Evolutionary conservation across 2,797 vertebrate species (phyloP).

Genomic region (Phrynocephalus forsythii): DNA sequence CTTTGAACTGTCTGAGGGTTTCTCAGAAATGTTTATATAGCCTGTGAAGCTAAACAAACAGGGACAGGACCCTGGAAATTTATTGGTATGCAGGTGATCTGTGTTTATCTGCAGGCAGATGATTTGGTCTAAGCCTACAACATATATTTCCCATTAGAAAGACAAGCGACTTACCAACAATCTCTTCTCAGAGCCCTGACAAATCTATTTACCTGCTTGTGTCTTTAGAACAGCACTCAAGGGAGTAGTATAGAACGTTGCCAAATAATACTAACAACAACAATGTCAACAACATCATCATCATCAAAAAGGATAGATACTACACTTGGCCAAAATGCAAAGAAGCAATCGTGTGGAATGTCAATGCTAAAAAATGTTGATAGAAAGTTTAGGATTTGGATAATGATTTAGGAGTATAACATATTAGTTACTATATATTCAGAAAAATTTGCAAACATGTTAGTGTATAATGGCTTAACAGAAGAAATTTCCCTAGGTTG

Average conservation of each 20-base stretch:
- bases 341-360: no score
- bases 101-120: constrained; percentile 5
- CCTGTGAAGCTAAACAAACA: fast-evolving
- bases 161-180: constrained; percentile 8
- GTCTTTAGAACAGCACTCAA: not conserved
- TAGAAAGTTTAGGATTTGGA: no score
- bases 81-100: constrained; percentile 1
- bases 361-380: no score
- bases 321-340: no score
- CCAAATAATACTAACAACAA: not conserved
- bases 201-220: not conserved
- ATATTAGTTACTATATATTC: no score
- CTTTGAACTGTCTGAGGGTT: constrained; percentile 11
- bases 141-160: constrained; percentile 19
- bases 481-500: no score
- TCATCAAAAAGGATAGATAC: not conserved
- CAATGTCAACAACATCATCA: no score
- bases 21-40: not conserved
- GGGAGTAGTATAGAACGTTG: not conserved
- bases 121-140: not conserved
- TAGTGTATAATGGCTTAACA: no score
- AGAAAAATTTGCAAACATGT: no score
- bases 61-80: fast-evolving
- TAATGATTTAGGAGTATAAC: no score
- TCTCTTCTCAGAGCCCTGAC: not conserved